Evolutionary conservation across 2,797 vertebrate species (phyloP).

Genomic region (Ceryle rudis): DNA sequence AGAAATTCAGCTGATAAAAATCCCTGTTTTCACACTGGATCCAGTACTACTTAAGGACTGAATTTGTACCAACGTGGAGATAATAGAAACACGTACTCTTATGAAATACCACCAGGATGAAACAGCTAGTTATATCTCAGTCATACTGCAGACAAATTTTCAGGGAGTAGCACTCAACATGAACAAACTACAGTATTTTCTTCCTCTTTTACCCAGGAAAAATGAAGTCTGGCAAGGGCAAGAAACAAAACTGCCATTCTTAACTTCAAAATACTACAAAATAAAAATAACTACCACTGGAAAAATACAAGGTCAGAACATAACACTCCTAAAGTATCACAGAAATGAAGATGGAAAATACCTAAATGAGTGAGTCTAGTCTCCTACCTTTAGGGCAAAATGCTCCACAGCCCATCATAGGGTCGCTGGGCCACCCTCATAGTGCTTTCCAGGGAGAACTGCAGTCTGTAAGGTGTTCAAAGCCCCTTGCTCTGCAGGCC

Average conservation of each 20-base stretch:
- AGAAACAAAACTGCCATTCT: background rate
- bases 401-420: constrained; percentile 89
- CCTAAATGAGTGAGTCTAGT: background rate
- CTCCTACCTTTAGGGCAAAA: constrained; percentile 90
- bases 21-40: background rate
- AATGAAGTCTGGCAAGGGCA: background rate
- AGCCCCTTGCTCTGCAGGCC: constrained; percentile 32
- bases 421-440: constrained; percentile 77
- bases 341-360: background rate
- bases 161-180: background rate
- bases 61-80: background rate
- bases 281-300: background rate
- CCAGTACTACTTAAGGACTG: background rate
- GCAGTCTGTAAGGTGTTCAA: background rate
- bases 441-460: constrained; percentile 53
- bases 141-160: background rate
- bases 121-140: background rate
- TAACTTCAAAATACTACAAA: background rate
- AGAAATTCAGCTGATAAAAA: constrained; percentile 18
- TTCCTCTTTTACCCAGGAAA: background rate
- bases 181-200: background rate
- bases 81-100: background rate
- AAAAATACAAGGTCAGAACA: constrained; percentile 2
- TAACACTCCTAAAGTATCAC: background rate
- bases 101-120: background rate